A percentile compares a stretch with the other conserved stretches of the same genome.
Conservation (phyloP, 2,113 vertebrate species). For the Pteruthius melanotis region DNA sequence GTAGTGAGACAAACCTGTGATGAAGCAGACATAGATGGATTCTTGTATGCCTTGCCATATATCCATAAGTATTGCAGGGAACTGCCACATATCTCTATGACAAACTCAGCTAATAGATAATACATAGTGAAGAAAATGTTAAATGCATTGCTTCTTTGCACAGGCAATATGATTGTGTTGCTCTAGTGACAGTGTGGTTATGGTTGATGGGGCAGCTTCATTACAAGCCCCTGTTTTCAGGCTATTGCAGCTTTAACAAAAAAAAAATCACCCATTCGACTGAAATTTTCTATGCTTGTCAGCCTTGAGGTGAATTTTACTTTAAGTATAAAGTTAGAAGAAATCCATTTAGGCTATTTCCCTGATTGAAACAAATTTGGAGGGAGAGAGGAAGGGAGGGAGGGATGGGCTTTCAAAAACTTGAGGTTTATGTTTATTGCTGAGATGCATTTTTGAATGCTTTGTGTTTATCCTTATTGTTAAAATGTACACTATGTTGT, state of each 20-base stretch:
- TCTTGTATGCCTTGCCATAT: neutral
- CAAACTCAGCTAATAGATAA: conserved; percentile 43
- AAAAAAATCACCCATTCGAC: neutral
- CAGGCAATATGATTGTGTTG: conserved; percentile 32
- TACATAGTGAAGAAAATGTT: conserved; percentile 31
- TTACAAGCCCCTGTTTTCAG: conserved; percentile 50
- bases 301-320: conserved; percentile 30
- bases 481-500: neutral
- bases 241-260: conserved; percentile 26
- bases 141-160: conserved; percentile 29
- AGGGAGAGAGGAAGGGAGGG: neutral
- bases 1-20: neutral
- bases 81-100: conserved; percentile 4
- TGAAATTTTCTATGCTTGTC: conserved; percentile 26
- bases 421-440: neutral
- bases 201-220: conserved; percentile 53
- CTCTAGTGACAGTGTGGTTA: conserved; percentile 32
- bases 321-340: conserved; percentile 5
- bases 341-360: conserved; percentile 13
- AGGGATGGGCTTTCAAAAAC: neutral
- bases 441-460: neutral
- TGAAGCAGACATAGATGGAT: neutral
- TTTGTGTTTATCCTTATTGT: neutral
- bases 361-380: neutral
- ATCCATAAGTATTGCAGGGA: neutral